Evolutionary conservation across 2,888 invertebrate genomes (phyloP).

Genomic region (Calliscelio sp.): DNA sequence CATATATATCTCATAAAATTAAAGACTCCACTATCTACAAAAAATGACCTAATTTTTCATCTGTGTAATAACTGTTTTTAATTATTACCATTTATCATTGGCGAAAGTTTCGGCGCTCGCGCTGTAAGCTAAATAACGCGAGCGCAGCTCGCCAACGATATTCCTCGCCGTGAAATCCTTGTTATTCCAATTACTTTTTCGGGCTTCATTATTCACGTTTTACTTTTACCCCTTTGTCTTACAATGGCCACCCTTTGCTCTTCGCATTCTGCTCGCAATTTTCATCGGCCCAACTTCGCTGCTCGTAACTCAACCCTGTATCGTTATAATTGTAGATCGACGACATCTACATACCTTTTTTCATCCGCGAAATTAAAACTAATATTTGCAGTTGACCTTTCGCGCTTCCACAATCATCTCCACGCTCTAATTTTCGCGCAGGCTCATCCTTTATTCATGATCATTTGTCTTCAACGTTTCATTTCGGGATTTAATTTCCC

Average conservation of each 20-base stretch:
- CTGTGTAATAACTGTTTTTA: no score
- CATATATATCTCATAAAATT: no score
- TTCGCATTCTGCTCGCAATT: constrained; percentile 4
- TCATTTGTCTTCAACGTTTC: constrained; percentile 59
- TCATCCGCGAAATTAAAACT: constrained; percentile 57
- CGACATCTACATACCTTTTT: constrained; percentile 38
- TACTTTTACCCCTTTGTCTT: constrained; percentile 37
- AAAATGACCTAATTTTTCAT: no score
- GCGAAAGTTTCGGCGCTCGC: constrained; percentile 24
- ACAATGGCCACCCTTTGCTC: background rate
- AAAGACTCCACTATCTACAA: no score
- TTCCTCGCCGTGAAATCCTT: constrained; percentile 28
- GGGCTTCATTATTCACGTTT: constrained; percentile 53
- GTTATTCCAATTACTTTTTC: constrained; percentile 60
- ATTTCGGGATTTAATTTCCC: constrained; percentile 56
- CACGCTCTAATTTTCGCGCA: constrained; percentile 41
- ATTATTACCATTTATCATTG: constrained; percentile 64
- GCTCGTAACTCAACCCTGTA: constrained; percentile 11
- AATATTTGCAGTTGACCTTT: constrained; percentile 59
- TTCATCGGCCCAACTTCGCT: background rate
- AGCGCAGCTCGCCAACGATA: constrained; percentile 6
- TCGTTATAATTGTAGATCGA: constrained; percentile 46
- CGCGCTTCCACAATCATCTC: constrained; percentile 28
- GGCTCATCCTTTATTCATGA: constrained; percentile 55
- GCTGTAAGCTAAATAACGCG: constrained; percentile 42